Evolutionary conservation across 2,113 vertebrate genomes (phyloP), one percentile per base, ranked within the genome.

Genomic region (Eubucco bourcierii): DNA sequence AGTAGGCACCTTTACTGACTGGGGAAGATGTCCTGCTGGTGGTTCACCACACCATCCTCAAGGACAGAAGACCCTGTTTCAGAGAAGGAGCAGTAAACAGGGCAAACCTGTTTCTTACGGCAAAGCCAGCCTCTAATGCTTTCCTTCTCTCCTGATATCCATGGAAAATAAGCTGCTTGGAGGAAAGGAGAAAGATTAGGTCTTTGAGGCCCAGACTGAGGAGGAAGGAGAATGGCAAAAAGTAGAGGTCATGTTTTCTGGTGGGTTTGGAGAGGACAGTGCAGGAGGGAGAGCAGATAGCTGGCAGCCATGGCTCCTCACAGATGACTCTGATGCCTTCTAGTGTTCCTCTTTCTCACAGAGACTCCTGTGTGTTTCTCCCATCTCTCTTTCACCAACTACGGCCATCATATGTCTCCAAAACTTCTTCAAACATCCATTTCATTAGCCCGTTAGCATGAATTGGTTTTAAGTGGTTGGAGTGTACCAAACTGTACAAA

Each of bases 11-110:
- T 37, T 47, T 78, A 29, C 12, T 75, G 33, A 6, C 19, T 53
- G 27, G 6, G 28, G 25, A 77, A 27, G 33, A 50, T 44, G 27
- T 86, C 63, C 33, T n/a, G 6, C 10, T 17, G 68, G n/a, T 52
- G 65, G 44, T 80, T 79, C 2, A 0, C 58, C 39, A 15, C 29
- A 16, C 63, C 12, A 12, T 64, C 44, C 25, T 78, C 0, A 0
- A 83, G 72, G 24, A 80, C 28, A 59, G 82, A 73, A 64, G 34
- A 67, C 11, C 27, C 31, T 56, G 12, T 41, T 77, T 73, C 1
- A 1, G 29, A 82, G 44, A 63, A 68, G n/a, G 20, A 72, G 7
- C 27, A 53, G 39, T 13, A 70, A 87, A 52, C 0, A 0, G n/a
- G 34, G 20, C 34, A 73, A 76, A 90, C 3, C 13, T 27, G 80